Conservation (phyloP, 2,888 invertebrate genomes). For the Glyphotaelius pellucidus region DNA sequence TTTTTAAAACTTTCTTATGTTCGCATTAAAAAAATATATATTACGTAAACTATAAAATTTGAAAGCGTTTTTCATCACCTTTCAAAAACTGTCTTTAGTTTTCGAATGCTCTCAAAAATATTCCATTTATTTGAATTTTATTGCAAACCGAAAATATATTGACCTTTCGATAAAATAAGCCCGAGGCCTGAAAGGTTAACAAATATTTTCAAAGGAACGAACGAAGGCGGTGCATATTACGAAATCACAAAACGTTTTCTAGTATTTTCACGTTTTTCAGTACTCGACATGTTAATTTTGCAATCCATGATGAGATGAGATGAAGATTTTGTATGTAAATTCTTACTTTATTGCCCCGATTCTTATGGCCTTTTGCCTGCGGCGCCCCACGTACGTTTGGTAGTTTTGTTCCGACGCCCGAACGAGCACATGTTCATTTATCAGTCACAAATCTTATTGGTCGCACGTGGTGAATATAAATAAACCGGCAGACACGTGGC, state of each 20-base stretch:
- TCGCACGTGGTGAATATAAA: slow-evolving; percentile 31
- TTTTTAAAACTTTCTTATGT: no score
- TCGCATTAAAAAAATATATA: no score
- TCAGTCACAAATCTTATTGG: slow-evolving; percentile 21
- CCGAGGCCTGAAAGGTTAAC: no score
- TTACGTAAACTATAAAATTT: no score
- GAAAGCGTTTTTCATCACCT: no score
- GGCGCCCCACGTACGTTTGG: not conserved
- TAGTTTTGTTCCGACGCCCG: not conserved
- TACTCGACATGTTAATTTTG: not conserved
- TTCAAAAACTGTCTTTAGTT: no score
- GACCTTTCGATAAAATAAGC: no score
- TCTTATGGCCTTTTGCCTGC: not conserved
- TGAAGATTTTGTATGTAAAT: not conserved
- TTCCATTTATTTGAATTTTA: no score
- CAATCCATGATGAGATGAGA: not conserved
- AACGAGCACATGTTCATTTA: slow-evolving; percentile 23
- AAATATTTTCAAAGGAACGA: no score
- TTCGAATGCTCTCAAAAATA: no score
- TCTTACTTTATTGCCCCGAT: not conserved
- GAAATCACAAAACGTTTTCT: not conserved
- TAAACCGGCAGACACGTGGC: not conserved
- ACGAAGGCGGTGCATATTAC: not conserved
- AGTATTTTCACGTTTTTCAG: not conserved
- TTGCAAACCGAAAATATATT: no score